These are phyloP conservation scores for Sesamia nonagrioides DNA, from an alignment of 1,140 invertebrate species.

Conservation along the genomic window DNA sequence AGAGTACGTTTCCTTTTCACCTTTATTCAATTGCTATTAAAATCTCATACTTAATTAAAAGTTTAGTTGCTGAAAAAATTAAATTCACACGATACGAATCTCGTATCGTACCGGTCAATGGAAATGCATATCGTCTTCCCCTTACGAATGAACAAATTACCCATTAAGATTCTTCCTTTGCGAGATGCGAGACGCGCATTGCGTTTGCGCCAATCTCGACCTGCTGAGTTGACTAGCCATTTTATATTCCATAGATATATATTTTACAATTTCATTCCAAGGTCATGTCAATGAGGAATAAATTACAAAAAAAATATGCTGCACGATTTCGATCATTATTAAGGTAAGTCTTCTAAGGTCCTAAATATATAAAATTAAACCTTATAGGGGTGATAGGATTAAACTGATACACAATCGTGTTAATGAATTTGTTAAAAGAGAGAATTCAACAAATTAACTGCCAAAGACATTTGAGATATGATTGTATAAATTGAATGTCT, in stretches of 20 bases:
- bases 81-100: not conserved
- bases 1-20: too few relatives aligned
- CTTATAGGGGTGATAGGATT: too few relatives aligned
- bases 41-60: too few relatives aligned
- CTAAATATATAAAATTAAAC: too few relatives aligned
- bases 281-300: too few relatives aligned
- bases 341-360: too few relatives aligned
- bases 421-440: not conserved
- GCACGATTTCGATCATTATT: too few relatives aligned
- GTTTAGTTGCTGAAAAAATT: too few relatives aligned
- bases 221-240: not conserved
- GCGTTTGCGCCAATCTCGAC: constrained; percentile 36
- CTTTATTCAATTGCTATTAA: too few relatives aligned
- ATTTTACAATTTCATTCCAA: too few relatives aligned
- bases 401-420: too few relatives aligned
- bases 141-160: constrained; percentile 69
- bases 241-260: not conserved
- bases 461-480: not conserved
- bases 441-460: not conserved
- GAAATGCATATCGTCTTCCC: constrained; percentile 59
- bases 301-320: too few relatives aligned
- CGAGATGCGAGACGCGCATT: constrained; percentile 29
- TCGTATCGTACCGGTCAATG: constrained; percentile 58
- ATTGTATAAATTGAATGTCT: constrained; percentile 17
- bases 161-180: constrained; percentile 68